Evolutionary conservation across 2,888 invertebrate genomes (phyloP).

Genomic region (Parascotia fuliginaria): DNA sequence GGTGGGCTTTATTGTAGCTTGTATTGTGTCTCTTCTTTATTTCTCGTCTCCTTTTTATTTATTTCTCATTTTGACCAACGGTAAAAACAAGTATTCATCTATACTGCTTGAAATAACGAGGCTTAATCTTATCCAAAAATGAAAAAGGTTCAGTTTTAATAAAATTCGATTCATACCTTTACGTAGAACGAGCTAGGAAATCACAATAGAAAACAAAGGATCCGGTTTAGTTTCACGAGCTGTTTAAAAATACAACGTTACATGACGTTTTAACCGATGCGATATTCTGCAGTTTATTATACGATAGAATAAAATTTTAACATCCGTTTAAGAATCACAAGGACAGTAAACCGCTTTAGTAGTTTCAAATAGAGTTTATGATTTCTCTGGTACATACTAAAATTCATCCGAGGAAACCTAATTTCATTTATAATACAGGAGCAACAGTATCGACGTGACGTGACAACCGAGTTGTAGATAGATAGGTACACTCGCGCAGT

Average conservation of each 20-base stretch:
- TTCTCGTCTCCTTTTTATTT: slow-evolving; percentile 21
- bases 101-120: slow-evolving; percentile 22
- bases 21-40: slow-evolving; percentile 29
- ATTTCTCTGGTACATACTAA: not conserved
- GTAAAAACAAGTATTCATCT: slow-evolving; percentile 30
- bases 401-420: not conserved
- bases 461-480: slow-evolving; percentile 11
- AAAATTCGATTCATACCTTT: slow-evolving; percentile 27
- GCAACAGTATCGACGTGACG: slow-evolving; percentile 6
- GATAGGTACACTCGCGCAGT: slow-evolving; percentile 10
- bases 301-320: not conserved
- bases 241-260: slow-evolving; percentile 7
- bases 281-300: not conserved
- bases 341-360: not conserved
- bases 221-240: not conserved
- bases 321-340: not conserved
- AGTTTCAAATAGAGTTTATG: not conserved
- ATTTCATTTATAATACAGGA: not conserved
- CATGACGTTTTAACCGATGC: slow-evolving; percentile 8
- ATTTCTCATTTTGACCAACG: slow-evolving; percentile 25
- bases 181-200: slow-evolving; percentile 24
- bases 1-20: slow-evolving; percentile 42
- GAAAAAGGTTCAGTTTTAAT: slow-evolving; percentile 28
- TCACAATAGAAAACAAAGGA: slow-evolving; percentile 31
- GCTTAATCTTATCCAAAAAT: slow-evolving; percentile 21